Evolutionary conservation across 2,797 vertebrate species (phyloP), one percentile per base, ranked within the genome.

Genomic region (Malacoraja senta): DNA sequence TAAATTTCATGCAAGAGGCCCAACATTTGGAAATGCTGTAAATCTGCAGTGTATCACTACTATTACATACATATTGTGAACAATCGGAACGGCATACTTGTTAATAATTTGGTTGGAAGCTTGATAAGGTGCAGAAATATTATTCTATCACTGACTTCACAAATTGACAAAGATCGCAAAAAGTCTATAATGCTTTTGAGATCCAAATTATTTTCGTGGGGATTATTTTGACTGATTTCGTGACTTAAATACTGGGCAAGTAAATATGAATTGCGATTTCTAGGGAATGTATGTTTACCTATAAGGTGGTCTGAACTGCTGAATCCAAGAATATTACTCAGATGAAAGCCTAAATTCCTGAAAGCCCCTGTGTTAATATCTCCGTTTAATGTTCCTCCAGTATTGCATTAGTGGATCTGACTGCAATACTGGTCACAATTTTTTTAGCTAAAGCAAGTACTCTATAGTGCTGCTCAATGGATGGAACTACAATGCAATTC

Each of bases 351-450:
- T 38, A 44, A 81, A 81, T 8, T 44, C 8, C 8, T 38, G 17
- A 79, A 77, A 10, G 76, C n/a, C 29, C 29, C 26, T 77, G 29
- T 0, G 26, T 77, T 77, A n/a, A 32, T n/a, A 79, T 3, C 77
- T 8, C 77, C 38, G 79, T 19, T 81, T 19, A 53, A 38, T 19
- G 24, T 61, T 84, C 29, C 26, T 29, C n/a, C 81, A n/a, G 53
- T 29, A 61, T 26, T 81, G 53, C 10, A 84, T 2, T 58, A 26
- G 44, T 53, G 44, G 12, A 83, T 83, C 91, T 93, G 93, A 93
- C 93, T 93, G 93, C 93, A 94, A 93, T 94, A 94, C 15, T 65
- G 63, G 63, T 65, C 63, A 65, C 63, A 65, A 65, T 65, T 65
- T 65, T 8, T 65, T 65, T 65, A 65, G 63, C 9, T 65, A 65